phyloP scores from a whole-genome alignment of 2,888 invertebrate species.

The Penaeus monodon region DNA sequence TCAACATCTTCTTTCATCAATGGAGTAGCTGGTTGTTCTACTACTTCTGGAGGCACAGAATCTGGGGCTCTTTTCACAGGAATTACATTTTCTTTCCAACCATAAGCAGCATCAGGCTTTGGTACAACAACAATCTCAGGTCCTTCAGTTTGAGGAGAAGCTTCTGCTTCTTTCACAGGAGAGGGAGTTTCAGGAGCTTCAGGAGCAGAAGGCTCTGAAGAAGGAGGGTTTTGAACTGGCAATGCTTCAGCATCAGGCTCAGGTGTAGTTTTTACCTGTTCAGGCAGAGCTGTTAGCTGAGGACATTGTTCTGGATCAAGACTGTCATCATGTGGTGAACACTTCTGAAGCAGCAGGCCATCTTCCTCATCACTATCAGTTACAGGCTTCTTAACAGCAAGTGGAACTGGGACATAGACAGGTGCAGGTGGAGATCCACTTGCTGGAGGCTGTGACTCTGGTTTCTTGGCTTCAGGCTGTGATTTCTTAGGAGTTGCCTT shows the following conservation, averaged over 20 bases:
- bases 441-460: constrained; percentile 17
- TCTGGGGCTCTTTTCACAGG: constrained; percentile 31
- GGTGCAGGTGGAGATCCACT: constrained; percentile 25
- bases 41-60: neutral
- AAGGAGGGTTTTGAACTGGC: neutral
- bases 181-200: neutral
- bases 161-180: neutral
- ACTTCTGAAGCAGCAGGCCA: constrained; percentile 45
- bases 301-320: constrained; percentile 23
- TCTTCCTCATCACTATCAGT: constrained; percentile 51
- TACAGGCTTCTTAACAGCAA: constrained; percentile 31
- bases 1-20: constrained; percentile 42
- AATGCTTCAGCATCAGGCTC: neutral
- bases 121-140: constrained; percentile 16
- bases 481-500: neutral
- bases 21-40: constrained; percentile 3
- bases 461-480: neutral
- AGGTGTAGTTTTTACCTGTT: neutral
- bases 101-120: neutral
- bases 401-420: constrained; percentile 31
- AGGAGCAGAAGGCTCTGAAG: neutral
- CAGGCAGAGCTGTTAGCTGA: constrained; percentile 1
- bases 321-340: constrained; percentile 39
- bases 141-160: neutral
- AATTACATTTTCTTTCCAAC: constrained; percentile 36